These are phyloP conservation scores for Spodoptera littoralis DNA, from an alignment of 2,888 invertebrate genomes.

Conservation along the genomic window DNA sequence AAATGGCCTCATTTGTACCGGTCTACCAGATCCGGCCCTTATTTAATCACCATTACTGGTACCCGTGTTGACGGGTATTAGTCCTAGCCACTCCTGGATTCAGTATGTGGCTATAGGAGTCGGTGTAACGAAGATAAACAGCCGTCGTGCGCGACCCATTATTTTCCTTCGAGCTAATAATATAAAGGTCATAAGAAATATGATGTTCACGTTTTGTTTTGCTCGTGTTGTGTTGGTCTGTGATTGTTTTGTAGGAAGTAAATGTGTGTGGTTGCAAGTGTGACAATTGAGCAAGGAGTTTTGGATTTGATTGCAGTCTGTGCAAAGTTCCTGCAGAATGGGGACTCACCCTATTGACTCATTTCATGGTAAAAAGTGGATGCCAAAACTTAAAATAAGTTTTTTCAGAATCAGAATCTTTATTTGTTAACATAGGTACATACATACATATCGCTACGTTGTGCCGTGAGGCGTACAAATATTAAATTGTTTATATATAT, in stretches of 20 bases:
- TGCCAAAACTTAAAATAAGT: too few relatives aligned
- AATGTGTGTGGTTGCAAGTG: neutral
- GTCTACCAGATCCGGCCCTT: constrained; percentile 52
- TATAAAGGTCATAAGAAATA: constrained; percentile 34
- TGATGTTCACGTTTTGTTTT: constrained; percentile 10
- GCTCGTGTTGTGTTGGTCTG: neutral
- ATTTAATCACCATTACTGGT: constrained; percentile 70
- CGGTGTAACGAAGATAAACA: constrained; percentile 59
- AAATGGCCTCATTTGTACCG: constrained; percentile 52
- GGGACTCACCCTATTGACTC: too few relatives aligned
- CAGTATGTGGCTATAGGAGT: constrained; percentile 47
- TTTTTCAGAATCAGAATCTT: too few relatives aligned
- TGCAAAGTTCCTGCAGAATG: too few relatives aligned
- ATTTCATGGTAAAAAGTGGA: too few relatives aligned
- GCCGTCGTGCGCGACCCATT: constrained; percentile 39
- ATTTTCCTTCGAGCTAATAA: constrained; percentile 38
- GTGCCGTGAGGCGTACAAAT: too few relatives aligned
- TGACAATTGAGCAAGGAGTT: too few relatives aligned
- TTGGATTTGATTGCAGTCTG: too few relatives aligned
- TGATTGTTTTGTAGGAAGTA: constrained; percentile 2
- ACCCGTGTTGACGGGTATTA: constrained; percentile 65
- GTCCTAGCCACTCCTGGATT: constrained; percentile 53
- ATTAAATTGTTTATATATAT: too few relatives aligned
- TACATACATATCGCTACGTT: too few relatives aligned
- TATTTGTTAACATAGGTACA: too few relatives aligned